Evolutionary conservation across 92 coral and sea anemone genomes (phyloP).

Genomic region (Parazoanthus darwini): DNA sequence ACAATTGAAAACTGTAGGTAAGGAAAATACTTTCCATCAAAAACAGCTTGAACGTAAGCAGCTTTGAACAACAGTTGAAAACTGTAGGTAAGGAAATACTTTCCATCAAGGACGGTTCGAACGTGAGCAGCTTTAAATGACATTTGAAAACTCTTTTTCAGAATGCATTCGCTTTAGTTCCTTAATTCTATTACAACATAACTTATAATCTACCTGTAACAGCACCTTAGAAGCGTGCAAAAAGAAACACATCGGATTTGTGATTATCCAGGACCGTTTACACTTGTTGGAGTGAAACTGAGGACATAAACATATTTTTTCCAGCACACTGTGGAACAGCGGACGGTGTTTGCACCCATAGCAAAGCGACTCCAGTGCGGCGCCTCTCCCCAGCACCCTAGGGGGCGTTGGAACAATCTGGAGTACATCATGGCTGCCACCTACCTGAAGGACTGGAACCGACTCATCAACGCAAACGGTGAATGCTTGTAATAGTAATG

Average conservation of each 20-base stretch:
- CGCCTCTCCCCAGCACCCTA: slow-evolving; percentile 1
- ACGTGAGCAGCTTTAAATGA: too few relatives aligned
- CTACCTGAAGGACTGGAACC: slow-evolving; percentile 21
- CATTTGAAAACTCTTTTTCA: too few relatives aligned
- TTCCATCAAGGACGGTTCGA: too few relatives aligned
- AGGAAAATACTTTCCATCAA: not conserved
- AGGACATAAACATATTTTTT: not conserved
- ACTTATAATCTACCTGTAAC: too few relatives aligned
- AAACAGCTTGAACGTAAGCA: too few relatives aligned
- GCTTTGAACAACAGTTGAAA: too few relatives aligned
- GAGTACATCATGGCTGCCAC: slow-evolving; percentile 27
- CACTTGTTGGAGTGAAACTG: too few relatives aligned
- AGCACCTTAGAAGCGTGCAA: too few relatives aligned
- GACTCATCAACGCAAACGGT: not conserved
- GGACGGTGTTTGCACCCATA: slow-evolving; percentile 34
- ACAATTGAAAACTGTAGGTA: not conserved
- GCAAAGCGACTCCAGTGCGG: slow-evolving; percentile 34
- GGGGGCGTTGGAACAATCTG: slow-evolving; percentile 5
- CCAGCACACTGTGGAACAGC: slow-evolving; percentile 19
- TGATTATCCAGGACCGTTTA: too few relatives aligned
- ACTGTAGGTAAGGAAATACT: not conserved
- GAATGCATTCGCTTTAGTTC: too few relatives aligned
- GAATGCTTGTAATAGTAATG: not conserved
- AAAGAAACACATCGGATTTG: too few relatives aligned
- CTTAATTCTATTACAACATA: too few relatives aligned